Evolutionary conservation across 2,797 vertebrate species (phyloP).

Genomic region (Sebastes alutus): DNA sequence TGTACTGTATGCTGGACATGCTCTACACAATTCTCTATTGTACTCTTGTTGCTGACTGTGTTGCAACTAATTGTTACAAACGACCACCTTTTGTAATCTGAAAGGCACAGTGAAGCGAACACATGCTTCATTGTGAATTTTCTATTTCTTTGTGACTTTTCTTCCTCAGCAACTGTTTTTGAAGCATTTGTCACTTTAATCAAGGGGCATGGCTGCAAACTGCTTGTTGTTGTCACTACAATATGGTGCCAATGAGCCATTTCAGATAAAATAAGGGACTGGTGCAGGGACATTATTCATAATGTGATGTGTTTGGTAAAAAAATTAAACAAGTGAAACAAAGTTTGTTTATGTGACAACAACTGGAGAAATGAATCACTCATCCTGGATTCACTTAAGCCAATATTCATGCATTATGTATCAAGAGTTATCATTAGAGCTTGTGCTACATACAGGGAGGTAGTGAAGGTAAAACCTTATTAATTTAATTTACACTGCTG

Average conservation of each 20-base stretch:
- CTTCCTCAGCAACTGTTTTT: background rate
- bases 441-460: background rate
- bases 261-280: constrained; percentile 19
- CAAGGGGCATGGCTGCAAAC: constrained; percentile 5
- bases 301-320: background rate
- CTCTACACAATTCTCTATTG: background rate
- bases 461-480: background rate
- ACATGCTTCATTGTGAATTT: background rate
- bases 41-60: constrained; percentile 11
- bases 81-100: constrained; percentile 23
- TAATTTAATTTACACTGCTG: background rate
- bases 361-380: background rate
- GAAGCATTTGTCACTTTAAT: constrained; percentile 20
- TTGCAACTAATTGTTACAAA: constrained; percentile 23
- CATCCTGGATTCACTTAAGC: background rate
- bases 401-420: background rate
- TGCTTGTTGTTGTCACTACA: constrained; percentile 12
- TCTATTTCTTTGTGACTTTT: constrained; percentile 6
- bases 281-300: background rate
- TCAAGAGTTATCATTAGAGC: background rate
- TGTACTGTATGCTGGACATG: background rate
- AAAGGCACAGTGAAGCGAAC: constrained; percentile 8
- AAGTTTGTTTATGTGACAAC: constrained; percentile 5
- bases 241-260: constrained; percentile 31
- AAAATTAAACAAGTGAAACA: background rate